These are phyloP conservation scores for Acanthosoma haemorrhoidale DNA, from an alignment of 2,888 invertebrate genomes.

Conservation along the genomic window DNA sequence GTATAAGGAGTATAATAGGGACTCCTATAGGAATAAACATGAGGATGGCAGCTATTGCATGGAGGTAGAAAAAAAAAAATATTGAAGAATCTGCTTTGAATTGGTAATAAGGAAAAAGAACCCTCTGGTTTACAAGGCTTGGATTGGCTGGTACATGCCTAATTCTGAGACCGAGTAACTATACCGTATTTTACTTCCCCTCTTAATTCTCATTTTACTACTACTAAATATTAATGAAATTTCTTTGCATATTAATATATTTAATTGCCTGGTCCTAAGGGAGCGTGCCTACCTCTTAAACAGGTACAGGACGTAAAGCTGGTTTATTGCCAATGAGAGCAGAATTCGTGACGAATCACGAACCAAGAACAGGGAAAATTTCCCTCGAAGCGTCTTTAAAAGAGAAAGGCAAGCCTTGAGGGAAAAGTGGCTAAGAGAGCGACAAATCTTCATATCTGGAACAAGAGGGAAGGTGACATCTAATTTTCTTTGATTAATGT, in stretches of 20 bases:
- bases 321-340: too few relatives aligned
- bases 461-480: conserved; percentile 9
- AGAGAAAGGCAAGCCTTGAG: background rate
- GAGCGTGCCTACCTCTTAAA: too few relatives aligned
- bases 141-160: background rate
- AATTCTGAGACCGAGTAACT: background rate
- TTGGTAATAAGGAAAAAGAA: background rate
- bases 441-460: conserved; percentile 2
- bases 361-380: too few relatives aligned
- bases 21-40: background rate
- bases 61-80: background rate
- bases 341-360: too few relatives aligned
- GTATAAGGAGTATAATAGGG: background rate
- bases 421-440: background rate
- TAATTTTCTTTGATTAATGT: conserved; percentile 7
- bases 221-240: too few relatives aligned
- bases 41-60: background rate
- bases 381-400: too few relatives aligned
- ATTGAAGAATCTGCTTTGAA: conserved; percentile 7
- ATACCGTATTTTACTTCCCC: too few relatives aligned
- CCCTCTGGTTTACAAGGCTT: background rate
- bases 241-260: too few relatives aligned
- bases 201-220: too few relatives aligned
- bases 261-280: too few relatives aligned
- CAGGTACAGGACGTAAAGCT: too few relatives aligned